Conservation (phyloP, 2,113 vertebrate genomes). For the Nymphicus hollandicus region DNA sequence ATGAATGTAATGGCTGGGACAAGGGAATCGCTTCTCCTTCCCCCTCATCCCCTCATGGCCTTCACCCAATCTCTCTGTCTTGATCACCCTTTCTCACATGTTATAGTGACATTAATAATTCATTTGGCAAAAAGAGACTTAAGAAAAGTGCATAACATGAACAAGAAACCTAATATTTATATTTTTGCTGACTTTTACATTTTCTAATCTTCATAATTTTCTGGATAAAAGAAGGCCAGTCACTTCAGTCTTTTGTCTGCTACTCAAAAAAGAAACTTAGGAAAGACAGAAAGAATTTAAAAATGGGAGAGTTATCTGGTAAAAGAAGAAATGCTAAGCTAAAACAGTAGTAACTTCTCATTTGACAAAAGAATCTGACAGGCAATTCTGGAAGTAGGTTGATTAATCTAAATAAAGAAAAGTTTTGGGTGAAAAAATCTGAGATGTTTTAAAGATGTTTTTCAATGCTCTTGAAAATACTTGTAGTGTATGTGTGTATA, state of each 20-base stretch:
- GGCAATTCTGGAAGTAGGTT: background rate
- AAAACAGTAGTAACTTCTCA: background rate
- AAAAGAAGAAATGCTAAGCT: background rate
- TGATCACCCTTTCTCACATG: background rate
- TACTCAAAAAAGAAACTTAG: background rate
- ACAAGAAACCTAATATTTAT: background rate
- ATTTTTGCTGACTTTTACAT: background rate
- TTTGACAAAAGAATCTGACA: background rate
- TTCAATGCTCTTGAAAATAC: background rate
- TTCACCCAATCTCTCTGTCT: background rate
- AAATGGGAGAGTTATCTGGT: background rate
- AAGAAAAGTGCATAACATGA: background rate
- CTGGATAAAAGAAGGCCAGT: background rate
- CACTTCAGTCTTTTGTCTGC: background rate
- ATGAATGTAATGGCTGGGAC: background rate
- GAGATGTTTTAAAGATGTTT: accelerated
- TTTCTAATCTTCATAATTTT: background rate
- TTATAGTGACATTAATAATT: background rate
- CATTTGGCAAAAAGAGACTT: background rate
- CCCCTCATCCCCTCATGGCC: accelerated
- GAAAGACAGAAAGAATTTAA: background rate
- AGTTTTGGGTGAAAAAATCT: accelerated
- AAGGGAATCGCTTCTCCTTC: background rate
- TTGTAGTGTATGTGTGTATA: background rate
- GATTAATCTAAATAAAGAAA: background rate